These are phyloP conservation scores for Menidia menidia DNA, from an alignment of 2,797 vertebrate species.

Conservation along the genomic window DNA sequence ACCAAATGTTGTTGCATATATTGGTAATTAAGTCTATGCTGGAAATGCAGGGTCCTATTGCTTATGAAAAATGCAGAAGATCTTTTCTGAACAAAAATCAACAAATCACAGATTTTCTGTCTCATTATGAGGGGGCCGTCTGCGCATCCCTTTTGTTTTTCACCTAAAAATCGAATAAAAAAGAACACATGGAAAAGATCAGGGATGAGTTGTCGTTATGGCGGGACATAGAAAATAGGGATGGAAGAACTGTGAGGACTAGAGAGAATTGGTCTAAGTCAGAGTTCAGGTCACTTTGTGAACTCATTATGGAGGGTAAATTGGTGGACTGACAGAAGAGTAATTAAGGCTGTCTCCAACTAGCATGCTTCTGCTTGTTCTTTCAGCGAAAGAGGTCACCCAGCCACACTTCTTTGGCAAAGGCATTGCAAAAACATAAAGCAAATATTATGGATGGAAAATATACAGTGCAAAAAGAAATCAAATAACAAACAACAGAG, in stretches of 20 bases:
- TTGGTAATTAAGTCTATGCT: not conserved
- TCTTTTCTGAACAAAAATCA: constrained; percentile 12
- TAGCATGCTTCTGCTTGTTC: constrained; percentile 63
- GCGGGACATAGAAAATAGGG: not conserved
- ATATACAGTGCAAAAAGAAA: not conserved
- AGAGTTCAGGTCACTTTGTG: constrained; percentile 37
- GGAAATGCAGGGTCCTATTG: not conserved
- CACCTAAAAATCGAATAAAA: not conserved
- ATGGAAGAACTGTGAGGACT: not conserved
- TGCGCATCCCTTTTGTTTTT: constrained; percentile 5
- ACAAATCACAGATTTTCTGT: constrained; percentile 1
- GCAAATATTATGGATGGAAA: not conserved
- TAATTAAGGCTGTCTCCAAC: constrained; percentile 59
- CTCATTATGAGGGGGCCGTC: constrained; percentile 16
- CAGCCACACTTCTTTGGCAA: not conserved
- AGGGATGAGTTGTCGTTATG: not conserved
- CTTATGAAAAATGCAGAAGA: constrained; percentile 10
- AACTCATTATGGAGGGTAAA: constrained; percentile 61
- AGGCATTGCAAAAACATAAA: not conserved
- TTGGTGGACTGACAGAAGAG: constrained; percentile 46
- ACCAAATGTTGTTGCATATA: constrained; percentile 2
- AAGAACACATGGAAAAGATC: constrained; percentile 1
- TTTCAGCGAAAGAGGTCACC: constrained; percentile 43
- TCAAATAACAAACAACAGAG: not conserved
- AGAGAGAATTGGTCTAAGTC: constrained; percentile 25